Conservation (phyloP, 2,888 invertebrate species). For the Drosophila barbarae region DNA sequence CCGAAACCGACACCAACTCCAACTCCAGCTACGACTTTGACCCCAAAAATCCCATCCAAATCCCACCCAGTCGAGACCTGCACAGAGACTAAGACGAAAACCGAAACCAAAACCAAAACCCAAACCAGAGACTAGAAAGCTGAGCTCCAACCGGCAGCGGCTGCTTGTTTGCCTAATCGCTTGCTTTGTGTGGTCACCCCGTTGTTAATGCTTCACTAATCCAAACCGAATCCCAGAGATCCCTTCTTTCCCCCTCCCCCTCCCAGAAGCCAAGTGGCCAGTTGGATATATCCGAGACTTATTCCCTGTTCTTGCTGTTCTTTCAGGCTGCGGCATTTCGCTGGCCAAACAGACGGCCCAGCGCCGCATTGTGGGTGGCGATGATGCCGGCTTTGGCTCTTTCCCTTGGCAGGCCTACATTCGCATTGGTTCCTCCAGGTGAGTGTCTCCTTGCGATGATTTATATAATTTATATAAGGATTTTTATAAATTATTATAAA, state of each 20-base stretch:
- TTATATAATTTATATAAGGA: too few species aligned
- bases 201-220: conserved; percentile 38
- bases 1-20: not conserved
- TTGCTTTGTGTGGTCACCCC: conserved; percentile 32
- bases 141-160: conserved; percentile 37
- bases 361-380: conserved; percentile 93
- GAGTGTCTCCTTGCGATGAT: conserved; percentile 46
- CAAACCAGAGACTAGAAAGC: conserved; percentile 31
- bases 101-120: not conserved
- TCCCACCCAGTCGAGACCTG: not conserved
- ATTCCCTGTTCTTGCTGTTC: too few species aligned
- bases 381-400: conserved; percentile 95
- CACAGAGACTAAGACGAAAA: not conserved
- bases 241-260: not conserved
- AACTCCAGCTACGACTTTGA: conserved; percentile 5
- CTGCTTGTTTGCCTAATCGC: conserved; percentile 31
- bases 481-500: too few species aligned
- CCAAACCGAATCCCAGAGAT: conserved; percentile 11
- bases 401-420: conserved; percentile 98
- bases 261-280: not conserved
- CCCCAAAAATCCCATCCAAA: conserved; percentile 11
- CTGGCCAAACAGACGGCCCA: conserved; percentile 92
- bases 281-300: not conserved
- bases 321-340: conserved; percentile 92
- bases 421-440: conserved; percentile 93